phyloP scores from a whole-genome alignment of 2,888 invertebrate genomes.

The Diaphora mendica region DNA sequence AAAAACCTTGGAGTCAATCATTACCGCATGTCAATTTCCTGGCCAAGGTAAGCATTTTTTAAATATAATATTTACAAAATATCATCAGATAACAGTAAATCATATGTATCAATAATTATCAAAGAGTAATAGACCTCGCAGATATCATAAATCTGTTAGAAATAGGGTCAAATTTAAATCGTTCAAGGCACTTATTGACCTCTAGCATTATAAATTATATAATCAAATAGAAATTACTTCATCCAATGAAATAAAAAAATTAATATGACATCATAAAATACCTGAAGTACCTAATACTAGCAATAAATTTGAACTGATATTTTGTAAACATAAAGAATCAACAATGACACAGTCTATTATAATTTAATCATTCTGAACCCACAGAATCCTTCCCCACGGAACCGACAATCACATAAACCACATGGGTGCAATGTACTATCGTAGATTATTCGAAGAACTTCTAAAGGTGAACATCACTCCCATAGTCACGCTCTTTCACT shows the following conservation, averaged over 20 bases:
- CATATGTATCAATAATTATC: neutral
- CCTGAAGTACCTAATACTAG: too few species aligned
- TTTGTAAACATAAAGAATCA: neutral
- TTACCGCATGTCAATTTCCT: slow-evolving; percentile 91
- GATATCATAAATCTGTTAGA: neutral
- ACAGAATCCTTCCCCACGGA: slow-evolving; percentile 90
- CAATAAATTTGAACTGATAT: neutral
- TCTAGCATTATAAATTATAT: neutral
- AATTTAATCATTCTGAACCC: neutral
- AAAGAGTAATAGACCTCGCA: neutral
- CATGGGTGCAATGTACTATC: slow-evolving; percentile 91
- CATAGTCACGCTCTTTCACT: slow-evolving; percentile 89
- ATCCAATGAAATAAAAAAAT: too few species aligned
- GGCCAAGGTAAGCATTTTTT: slow-evolving; percentile 84
- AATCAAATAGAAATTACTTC: neutral
- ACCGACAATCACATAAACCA: slow-evolving; percentile 88
- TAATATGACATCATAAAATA: neutral
- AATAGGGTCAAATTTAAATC: neutral
- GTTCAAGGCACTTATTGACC: neutral
- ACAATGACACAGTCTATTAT: neutral
- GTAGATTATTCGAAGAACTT: slow-evolving; percentile 90
- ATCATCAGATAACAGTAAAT: neutral
- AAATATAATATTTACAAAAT: neutral
- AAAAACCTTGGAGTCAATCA: slow-evolving; percentile 86
- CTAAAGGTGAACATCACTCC: slow-evolving; percentile 89